Percentiles rank a stretch among this genome's conserved stretches.
Conservation (phyloP, 2,888 invertebrate species). For the Phyllotreta striolata region DNA sequence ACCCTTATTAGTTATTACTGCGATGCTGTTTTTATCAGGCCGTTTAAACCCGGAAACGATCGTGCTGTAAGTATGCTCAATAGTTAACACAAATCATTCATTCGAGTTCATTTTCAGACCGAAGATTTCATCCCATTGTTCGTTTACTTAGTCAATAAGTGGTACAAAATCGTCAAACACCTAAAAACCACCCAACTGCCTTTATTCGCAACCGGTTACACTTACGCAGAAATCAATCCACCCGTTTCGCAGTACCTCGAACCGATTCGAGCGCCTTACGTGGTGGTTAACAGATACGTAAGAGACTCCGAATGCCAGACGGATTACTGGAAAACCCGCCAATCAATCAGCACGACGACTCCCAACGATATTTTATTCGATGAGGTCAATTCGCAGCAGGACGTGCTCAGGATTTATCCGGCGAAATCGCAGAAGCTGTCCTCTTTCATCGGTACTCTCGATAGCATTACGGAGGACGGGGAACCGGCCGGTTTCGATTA, state of each 20-base stretch:
- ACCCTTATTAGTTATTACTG: slow-evolving; percentile 43
- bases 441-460: slow-evolving; percentile 20
- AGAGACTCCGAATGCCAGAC: slow-evolving; percentile 42
- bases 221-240: neutral
- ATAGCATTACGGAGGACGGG: slow-evolving; percentile 28
- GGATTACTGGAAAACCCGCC: slow-evolving; percentile 13
- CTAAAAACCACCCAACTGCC: slow-evolving; percentile 18
- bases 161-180: slow-evolving; percentile 39
- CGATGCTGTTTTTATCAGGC: slow-evolving; percentile 43
- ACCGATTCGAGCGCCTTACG: neutral
- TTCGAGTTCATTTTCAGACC: slow-evolving; percentile 36
- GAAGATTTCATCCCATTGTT: slow-evolving; percentile 38
- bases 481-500: neutral
- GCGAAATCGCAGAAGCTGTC: neutral
- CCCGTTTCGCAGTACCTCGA: neutral
- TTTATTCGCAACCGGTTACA: neutral
- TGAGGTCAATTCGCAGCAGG: neutral
- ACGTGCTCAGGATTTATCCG: neutral
- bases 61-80: slow-evolving; percentile 23
- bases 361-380: neutral
- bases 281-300: slow-evolving; percentile 21
- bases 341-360: neutral
- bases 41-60: slow-evolving; percentile 44
- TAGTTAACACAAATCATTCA: slow-evolving; percentile 5
- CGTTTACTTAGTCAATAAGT: slow-evolving; percentile 40